Percentiles rank a stretch among this genome's conserved stretches.
Evolutionary conservation across 1,140 invertebrate genomes (phyloP).

Genomic region (Drosophila ananassae): DNA sequence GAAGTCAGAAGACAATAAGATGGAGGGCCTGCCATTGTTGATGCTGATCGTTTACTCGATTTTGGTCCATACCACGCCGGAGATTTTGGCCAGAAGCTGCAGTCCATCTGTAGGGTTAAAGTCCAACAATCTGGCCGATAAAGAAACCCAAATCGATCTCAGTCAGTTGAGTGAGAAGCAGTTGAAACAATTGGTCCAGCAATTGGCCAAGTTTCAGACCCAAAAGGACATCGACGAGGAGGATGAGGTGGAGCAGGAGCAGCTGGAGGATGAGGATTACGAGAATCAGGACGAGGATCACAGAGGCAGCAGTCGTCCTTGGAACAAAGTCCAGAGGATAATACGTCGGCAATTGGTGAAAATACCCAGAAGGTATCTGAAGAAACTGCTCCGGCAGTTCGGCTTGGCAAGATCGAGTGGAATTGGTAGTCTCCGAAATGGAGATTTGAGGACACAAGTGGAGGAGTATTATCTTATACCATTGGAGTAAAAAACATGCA

Average conservation of each 20-base stretch:
- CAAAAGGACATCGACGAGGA: neutral
- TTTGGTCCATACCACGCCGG: neutral
- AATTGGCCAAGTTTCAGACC: conserved; percentile 23
- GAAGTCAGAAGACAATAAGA: conserved; percentile 13
- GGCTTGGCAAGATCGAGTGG: conserved; percentile 47
- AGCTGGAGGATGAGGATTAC: neutral
- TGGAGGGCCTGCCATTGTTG: neutral
- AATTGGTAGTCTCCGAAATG: neutral
- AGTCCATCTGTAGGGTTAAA: neutral
- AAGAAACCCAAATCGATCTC: conserved; percentile 40
- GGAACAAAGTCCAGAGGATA: conserved; percentile 69
- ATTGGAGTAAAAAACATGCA: conserved; percentile 22
- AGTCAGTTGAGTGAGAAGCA: conserved; percentile 51
- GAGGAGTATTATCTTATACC: conserved; percentile 61
- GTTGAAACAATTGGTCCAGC: conserved; percentile 42
- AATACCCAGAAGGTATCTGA: conserved; percentile 62
- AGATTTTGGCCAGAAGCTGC: conserved; percentile 14
- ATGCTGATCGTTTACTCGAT: conserved; percentile 13
- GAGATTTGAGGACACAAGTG: neutral
- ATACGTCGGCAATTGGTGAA: conserved; percentile 61
- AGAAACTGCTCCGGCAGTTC: conserved; percentile 57
- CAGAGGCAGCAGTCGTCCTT: conserved; percentile 59
- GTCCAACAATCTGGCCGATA: neutral
- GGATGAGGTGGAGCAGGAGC: conserved; percentile 7
- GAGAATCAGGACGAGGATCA: conserved; percentile 1